phyloP scores from a whole-genome alignment of 2,797 vertebrate species.

The Leucoraja ocellata region DNA sequence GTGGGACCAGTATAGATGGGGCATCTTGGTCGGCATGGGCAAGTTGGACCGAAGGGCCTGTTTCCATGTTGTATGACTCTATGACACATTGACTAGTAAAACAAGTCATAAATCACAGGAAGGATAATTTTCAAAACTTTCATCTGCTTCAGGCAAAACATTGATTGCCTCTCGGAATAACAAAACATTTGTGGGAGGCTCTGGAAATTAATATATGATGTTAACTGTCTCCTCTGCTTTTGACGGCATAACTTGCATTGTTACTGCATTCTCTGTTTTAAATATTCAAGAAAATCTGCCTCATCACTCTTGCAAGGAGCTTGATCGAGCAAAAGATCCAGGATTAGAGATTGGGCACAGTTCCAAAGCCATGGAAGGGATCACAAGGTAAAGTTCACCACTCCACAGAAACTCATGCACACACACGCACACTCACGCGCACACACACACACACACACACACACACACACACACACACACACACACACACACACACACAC shows the following conservation, averaged over 20 bases:
- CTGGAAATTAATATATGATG: neutral
- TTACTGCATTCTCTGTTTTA: neutral
- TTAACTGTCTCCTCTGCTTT: neutral
- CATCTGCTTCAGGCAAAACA: neutral
- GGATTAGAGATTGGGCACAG: conserved; percentile 41
- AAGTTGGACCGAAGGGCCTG: no score
- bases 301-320: neutral
- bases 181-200: neutral
- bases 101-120: neutral
- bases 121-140: neutral
- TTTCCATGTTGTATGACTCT: no score
- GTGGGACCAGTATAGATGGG: no score
- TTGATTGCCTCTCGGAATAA: neutral
- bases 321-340: neutral
- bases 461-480: conserved; percentile 42
- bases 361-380: conserved; percentile 40
- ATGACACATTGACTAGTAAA: neutral
- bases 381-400: conserved; percentile 45
- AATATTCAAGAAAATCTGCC: neutral
- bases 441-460: neutral
- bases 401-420: conserved; percentile 51
- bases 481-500: conserved; percentile 48
- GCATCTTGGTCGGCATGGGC: no score
- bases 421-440: conserved; percentile 45
- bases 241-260: neutral